A percentile compares a stretch with the other conserved stretches of the same genome.
Evolutionary conservation across 2,888 invertebrate genomes (phyloP).

Genomic region (Blastobasis lacticolella): DNA sequence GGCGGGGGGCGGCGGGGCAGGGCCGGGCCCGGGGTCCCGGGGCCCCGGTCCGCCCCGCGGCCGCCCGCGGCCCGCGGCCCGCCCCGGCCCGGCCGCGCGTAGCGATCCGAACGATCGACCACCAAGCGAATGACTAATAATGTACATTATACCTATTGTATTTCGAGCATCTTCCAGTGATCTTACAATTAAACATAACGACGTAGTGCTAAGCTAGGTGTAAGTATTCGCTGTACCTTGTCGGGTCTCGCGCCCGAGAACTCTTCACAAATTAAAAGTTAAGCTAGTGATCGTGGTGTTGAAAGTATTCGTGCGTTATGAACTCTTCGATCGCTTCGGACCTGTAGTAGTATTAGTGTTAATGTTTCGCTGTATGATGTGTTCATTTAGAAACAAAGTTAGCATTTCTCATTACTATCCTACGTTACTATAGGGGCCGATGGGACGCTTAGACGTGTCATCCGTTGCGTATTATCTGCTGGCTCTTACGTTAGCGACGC

Average conservation of each 20-base stretch:
- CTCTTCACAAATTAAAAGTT: constrained; percentile 64
- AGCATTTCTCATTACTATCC: constrained; percentile 54
- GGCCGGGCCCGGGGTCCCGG: background rate
- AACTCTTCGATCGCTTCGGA: constrained; percentile 55
- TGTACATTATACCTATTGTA: constrained; percentile 49
- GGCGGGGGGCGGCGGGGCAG: constrained; percentile 1
- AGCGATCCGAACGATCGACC: constrained; percentile 28
- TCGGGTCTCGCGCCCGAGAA: constrained; percentile 48
- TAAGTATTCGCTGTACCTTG: constrained; percentile 62
- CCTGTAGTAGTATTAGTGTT: constrained; percentile 58
- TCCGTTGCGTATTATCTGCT: constrained; percentile 54
- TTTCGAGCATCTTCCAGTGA: constrained; percentile 70
- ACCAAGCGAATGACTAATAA: constrained; percentile 41
- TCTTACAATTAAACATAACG: constrained; percentile 58
- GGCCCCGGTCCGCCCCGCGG: background rate
- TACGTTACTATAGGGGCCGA: constrained; percentile 51
- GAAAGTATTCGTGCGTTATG: constrained; percentile 46
- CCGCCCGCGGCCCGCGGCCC: constrained; percentile 6
- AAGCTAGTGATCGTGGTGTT: constrained; percentile 54
- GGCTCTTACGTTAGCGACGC: constrained; percentile 47
- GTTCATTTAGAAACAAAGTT: constrained; percentile 63
- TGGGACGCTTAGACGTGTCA: constrained; percentile 31
- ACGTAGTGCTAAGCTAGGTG: constrained; percentile 57
- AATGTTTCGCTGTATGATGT: constrained; percentile 68
- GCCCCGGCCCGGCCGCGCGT: constrained; percentile 29